Evolutionary conservation across 2,888 invertebrate species (phyloP).

Genomic region (Isoperla grammatica): DNA sequence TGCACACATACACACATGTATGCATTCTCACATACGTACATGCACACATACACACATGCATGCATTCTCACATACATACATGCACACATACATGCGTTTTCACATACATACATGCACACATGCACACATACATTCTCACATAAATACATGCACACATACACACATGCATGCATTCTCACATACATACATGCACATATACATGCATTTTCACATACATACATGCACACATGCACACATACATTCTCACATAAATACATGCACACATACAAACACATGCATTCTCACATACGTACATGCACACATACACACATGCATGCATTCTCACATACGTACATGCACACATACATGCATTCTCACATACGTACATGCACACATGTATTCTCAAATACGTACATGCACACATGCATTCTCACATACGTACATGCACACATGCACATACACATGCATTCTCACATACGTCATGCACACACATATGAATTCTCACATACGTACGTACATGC

Average conservation of each 20-base stretch:
- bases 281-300: constrained; percentile 18
- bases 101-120: neutral
- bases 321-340: neutral
- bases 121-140: neutral
- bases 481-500: too few species aligned
- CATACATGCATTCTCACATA: constrained; percentile 17
- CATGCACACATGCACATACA: too few species aligned
- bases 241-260: constrained; percentile 2
- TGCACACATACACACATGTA: too few species aligned
- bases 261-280: constrained; percentile 19
- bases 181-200: neutral
- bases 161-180: neutral
- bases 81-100: too few species aligned
- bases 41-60: too few species aligned
- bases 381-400: constrained; percentile 20
- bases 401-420: constrained; percentile 5
- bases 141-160: neutral
- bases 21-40: too few species aligned
- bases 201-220: neutral
- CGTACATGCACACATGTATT: constrained; percentile 3
- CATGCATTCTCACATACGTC: too few species aligned
- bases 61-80: too few species aligned
- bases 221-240: constrained; percentile 10
- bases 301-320: constrained; percentile 10
- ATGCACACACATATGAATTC: too few species aligned